Evolutionary conservation across 2,888 invertebrate species (phyloP), one percentile per base, ranked within the genome.

Genomic region (Andrena bicolor): DNA sequence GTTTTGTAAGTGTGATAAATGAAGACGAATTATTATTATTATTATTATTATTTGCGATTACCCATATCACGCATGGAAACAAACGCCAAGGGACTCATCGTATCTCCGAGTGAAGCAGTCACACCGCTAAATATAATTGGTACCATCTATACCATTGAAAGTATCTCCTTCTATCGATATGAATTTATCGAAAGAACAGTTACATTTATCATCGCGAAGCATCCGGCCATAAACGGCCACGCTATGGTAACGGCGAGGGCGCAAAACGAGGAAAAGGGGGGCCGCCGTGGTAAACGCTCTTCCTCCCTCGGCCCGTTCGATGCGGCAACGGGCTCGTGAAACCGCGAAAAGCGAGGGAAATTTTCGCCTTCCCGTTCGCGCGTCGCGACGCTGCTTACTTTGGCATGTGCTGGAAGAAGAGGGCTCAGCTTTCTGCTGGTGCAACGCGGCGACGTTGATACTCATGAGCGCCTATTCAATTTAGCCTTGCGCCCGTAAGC

Each of bases 381-480:
- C 63, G 69, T 51, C 75, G 68, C 49, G 35, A 32, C 68, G 60
- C 64, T 69, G 76, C 35, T 80, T 60, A 76, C 73, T 51, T 64
- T 70, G 80, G 70, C 74, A 49, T 76, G 71, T 72, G 51, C 71
- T 56, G 75, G 75, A 82, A 82, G 80, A 82, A 82, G 80, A 71
- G 70, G 61, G 71, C 80, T 82, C 56, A 58, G 16, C 70, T 26
- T 56, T 28, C 77, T 23, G 60, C 65, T 58, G 64, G 56, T 58
- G 64, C 63, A 66, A 82, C 80, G n/a, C 72, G 64, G 41, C 48
- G 51, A 73, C 78, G 81, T 74, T 73, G 64, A 73, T 64, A 81
- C 69, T 78, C 78, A 63, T 68, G 78, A 73, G 73, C 66, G 60
- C 49, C 77, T 69, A 65, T 76, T 76, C 69, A 70, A 69, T 76